Base-by-base conservation (phyloP, 2,888 invertebrate species). In the Tanytarsus gracilentus region DNA sequence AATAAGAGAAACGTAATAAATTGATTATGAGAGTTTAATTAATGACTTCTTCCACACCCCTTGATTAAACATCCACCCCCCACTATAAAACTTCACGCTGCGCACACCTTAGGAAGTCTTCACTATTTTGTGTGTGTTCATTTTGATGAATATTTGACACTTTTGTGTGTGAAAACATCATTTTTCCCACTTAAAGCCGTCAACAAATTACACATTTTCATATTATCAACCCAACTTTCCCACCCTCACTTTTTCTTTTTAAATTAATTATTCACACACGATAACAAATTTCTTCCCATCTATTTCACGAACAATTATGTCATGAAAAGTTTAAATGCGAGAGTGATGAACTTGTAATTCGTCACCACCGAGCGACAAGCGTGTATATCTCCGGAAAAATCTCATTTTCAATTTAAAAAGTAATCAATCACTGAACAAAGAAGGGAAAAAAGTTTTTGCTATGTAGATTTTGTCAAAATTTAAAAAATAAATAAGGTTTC, bases 391-490 rank as follows among this genome's bases (percentile, higher is more conserved):
- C n/a, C n/a, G n/a, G 27, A 56, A 56, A 58, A 60, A 60, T 60
- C 60, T 50, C 60, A 49, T 60, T 60, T 60, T 50, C 60, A 60
- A 60, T 60, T 60, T 60, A 60, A 60, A 60, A 60, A 33, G 50
- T 40, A 60, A 60, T 60, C 60, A 60, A 60, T 60, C 60, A 60
- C 60, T 30, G 4, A 23, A 48, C 4, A 14, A 6, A 11, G 40
- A 16, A 40, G 16, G 27, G 27, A 49, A 49, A 18, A 25, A 14
- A n/a, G 7, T 26, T 8, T 48, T 49, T 49, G 25, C 49, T 26
- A 56, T 56, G 55, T 56, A 56, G 29, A 56, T 56, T 39, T 39
- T n/a, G n/a, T n/a, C n/a, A n/a, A n/a, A n/a, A n/a, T n/a, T n/a
- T n/a, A n/a, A n/a, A n/a, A n/a, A n/a, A n/a, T n/a, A n/a, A n/a